These are phyloP conservation scores for Oryzias dopingdopingensis DNA, from an alignment of 2,797 vertebrate species.

Conservation along the genomic window DNA sequence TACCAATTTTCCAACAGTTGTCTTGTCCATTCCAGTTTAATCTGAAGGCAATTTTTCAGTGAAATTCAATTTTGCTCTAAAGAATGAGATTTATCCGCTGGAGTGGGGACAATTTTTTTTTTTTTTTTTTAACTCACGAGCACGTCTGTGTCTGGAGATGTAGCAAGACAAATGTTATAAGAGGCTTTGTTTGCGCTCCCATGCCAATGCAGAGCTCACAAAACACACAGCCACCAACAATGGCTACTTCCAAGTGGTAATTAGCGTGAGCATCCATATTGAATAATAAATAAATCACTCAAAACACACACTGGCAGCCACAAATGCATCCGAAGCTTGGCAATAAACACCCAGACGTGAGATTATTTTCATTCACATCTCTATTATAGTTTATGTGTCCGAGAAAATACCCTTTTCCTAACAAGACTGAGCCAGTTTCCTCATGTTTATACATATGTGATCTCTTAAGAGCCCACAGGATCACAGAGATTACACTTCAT, in stretches of 20 bases:
- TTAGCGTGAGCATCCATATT: constrained; percentile 11
- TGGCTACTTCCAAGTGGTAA: constrained; percentile 37
- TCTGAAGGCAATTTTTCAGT: constrained; percentile 47
- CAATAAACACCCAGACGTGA: neutral
- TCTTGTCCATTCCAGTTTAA: constrained; percentile 27
- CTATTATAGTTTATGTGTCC: constrained; percentile 7
- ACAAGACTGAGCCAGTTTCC: constrained; percentile 21
- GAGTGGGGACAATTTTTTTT: constrained; percentile 18
- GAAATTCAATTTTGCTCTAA: constrained; percentile 55
- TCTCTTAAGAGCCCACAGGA: constrained; percentile 50
- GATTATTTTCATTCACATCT: constrained; percentile 2
- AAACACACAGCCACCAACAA: constrained; percentile 34
- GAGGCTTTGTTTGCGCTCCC: constrained; percentile 42
- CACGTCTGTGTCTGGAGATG: constrained; percentile 14
- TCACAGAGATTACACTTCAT: constrained; percentile 49
- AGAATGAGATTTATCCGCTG: constrained; percentile 57
- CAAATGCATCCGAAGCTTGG: constrained; percentile 2
- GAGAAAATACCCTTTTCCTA: constrained; percentile 10
- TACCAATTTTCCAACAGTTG: constrained; percentile 1
- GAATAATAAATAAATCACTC: constrained; percentile 26
- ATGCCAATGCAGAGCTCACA: constrained; percentile 23
- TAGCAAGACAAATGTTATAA: constrained; percentile 18
- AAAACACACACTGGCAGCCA: constrained; percentile 1
- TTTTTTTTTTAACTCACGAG: constrained; percentile 6
- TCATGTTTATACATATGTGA: constrained; percentile 35